A percentile compares a stretch with the other conserved stretches of the same genome.
Conservation (phyloP, 1,140 invertebrate genomes). For the Drosophila nikananu region DNA sequence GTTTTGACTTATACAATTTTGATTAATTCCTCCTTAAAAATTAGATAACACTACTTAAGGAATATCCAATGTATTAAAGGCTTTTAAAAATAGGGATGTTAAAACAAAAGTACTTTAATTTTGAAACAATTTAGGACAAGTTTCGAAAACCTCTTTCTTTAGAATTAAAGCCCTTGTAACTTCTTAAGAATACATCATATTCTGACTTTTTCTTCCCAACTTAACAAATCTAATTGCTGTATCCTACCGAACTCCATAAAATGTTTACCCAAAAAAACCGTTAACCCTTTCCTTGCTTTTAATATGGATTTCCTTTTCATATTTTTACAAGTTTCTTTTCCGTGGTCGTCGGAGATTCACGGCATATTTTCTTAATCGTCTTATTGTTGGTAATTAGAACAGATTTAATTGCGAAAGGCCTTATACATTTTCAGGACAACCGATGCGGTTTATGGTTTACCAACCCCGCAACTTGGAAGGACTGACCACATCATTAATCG, state of each 20-base stretch:
- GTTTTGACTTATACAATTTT: no score
- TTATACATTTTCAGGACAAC: constrained; percentile 56
- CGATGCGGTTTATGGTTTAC: constrained; percentile 61
- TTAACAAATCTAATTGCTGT: constrained; percentile 1
- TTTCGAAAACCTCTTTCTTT: neutral
- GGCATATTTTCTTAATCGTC: constrained; percentile 72
- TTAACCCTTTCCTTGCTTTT: constrained; percentile 30
- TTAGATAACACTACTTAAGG: no score
- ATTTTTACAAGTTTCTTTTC: constrained; percentile 23
- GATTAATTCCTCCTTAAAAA: no score
- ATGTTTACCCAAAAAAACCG: constrained; percentile 12
- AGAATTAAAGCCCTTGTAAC: no score
- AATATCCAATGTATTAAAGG: no score
- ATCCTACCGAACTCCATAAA: constrained; percentile 10
- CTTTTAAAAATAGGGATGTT: no score
- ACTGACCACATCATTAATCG: constrained; percentile 74
- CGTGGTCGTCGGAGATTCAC: constrained; percentile 8
- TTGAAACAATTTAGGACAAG: neutral
- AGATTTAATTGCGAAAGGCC: constrained; percentile 67
- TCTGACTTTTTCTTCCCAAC: neutral
- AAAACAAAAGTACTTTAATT: neutral
- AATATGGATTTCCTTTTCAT: constrained; percentile 1
- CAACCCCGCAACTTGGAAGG: constrained; percentile 10
- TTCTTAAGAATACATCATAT: neutral
- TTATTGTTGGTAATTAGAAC: constrained; percentile 69